Evolutionary conservation across 2,113 vertebrate species (phyloP), one percentile per base, ranked within the genome.

Genomic region (Irena cyanogastra): DNA sequence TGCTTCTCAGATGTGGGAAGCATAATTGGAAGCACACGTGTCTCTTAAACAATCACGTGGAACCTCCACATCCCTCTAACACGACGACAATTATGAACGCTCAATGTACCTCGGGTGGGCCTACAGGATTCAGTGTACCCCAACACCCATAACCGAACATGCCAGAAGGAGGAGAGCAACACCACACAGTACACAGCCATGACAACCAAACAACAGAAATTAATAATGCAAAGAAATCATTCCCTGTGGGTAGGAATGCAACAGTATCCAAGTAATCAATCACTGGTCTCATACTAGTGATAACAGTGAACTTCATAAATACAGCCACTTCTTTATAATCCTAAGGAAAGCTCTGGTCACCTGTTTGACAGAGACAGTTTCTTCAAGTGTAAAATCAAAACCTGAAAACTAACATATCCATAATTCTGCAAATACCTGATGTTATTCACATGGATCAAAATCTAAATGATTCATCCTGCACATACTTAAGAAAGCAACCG

Each of bases 61-160:
- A 90, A 66, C 54, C 23, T 66, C 64, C 35, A 37, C 14, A 37
- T 39, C 28, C 42, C 64, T 66, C 47, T 35, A 72, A 61, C 37
- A 50, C 39, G 44, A 68, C 0, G 4, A 31, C 11, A 54, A 27
- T 35, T 69, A 47, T 13, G 30, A 84, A 75, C 1, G 3, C 16
- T 7, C 3, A 0, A 0, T 12, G n/a, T 24, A 56, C 22, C 53
- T 56, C 1, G 0, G 42, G 35, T 44, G 49, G 26, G 39, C 42
- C 77, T 45, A 18, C 0, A 57, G 24, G 59, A 56, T 44, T 41
- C 53, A 23, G 0, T 4, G 33, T 14, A 60, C n/a, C 66, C 70
- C 42, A 4, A 76, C 45, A 91, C 24, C 79, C 59, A 11, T 4
- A 68, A 47, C 45, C 16, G 9, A 78, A 72, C 6, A 4, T 20